phyloP scores from a whole-genome alignment of 2,797 vertebrate genomes.

The Betta splendens region DNA sequence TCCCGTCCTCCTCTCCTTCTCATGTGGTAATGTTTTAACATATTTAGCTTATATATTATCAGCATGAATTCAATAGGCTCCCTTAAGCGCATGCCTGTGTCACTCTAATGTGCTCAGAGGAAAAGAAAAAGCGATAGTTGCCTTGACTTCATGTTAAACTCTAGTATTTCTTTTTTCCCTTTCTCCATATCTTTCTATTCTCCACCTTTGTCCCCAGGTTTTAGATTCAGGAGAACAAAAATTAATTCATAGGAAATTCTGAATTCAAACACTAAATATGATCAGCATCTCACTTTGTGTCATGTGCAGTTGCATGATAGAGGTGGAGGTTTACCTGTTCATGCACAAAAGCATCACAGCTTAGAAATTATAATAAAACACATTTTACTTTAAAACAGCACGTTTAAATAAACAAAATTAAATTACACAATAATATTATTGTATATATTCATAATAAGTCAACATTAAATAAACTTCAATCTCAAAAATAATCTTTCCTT shows the following conservation, averaged over 20 bases:
- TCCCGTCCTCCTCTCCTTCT: constrained; percentile 66
- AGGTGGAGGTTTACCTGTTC: background rate
- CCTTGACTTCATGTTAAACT: constrained; percentile 52
- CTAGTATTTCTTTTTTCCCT: constrained; percentile 1
- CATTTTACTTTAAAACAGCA: too few species aligned
- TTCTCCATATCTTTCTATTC: constrained; percentile 21
- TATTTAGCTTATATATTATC: constrained; percentile 75
- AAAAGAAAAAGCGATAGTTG: constrained; percentile 43
- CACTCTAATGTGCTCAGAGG: constrained; percentile 42
- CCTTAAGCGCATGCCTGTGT: constrained; percentile 44
- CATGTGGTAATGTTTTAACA: constrained; percentile 50
- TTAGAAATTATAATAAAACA: background rate
- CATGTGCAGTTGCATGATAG: constrained; percentile 3
- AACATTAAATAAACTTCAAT: too few species aligned
- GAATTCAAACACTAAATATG: constrained; percentile 14
- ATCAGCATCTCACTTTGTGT: constrained; percentile 7
- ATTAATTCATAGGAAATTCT: constrained; percentile 26
- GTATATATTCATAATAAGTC: too few species aligned
- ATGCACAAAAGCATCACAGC: background rate
- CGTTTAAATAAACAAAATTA: too few species aligned
- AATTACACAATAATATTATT: too few species aligned
- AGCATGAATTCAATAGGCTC: constrained; percentile 67
- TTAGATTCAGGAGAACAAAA: constrained; percentile 30
- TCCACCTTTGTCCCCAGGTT: constrained; percentile 14
- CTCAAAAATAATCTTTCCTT: too few species aligned